Base-by-base conservation (phyloP, 2,888 invertebrate genomes). In the Brachylomia viminalis region DNA sequence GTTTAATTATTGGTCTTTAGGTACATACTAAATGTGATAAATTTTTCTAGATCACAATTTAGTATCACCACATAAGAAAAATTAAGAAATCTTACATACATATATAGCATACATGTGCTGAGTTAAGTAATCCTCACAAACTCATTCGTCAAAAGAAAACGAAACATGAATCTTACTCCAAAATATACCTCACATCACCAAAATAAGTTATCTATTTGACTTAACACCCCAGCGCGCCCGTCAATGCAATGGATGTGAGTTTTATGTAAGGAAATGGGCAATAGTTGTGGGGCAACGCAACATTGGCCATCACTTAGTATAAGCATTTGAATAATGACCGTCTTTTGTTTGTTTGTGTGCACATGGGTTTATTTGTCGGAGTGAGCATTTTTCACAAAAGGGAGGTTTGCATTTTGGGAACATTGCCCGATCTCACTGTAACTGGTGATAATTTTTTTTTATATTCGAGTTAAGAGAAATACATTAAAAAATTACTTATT, bases 181-280 rank as follows among this genome's bases (percentile, higher is more conserved):
- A 62, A 73, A 80, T 38, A 42, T n/a, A 66, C 42, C 49, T 56
- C 23, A 13, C 42, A 49, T 38, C 30, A 42, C 72, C 30, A 8
- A 61, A 82, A 70, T 61, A 79, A 68, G 61, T 77, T 65, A 73
- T 76, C 30, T 74, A 56, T 82, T 79, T 83, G 77, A 79, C 74
- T 79, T 75, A 77, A 68, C 77, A 85, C 75, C 68, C 75, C 61
- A 74, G 65, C 65, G 30, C 30, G 17, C 59, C 54, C 59, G 72
- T 67, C 70, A 62, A 56, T 71, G 56, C 69, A 73, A 77, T 77
- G 79, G 77, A 87, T 80, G 86, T 79, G 52, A 77, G 72, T 86
- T 86, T 87, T 87, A 87, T 87, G 86, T 72, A 72, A 42, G 87
- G 85, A 82, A 88, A 83, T 72, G 78, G 81, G 54, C 65, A 61